phyloP scores from a whole-genome alignment of 1,140 invertebrate species.

The Ceratina calcarata region DNA sequence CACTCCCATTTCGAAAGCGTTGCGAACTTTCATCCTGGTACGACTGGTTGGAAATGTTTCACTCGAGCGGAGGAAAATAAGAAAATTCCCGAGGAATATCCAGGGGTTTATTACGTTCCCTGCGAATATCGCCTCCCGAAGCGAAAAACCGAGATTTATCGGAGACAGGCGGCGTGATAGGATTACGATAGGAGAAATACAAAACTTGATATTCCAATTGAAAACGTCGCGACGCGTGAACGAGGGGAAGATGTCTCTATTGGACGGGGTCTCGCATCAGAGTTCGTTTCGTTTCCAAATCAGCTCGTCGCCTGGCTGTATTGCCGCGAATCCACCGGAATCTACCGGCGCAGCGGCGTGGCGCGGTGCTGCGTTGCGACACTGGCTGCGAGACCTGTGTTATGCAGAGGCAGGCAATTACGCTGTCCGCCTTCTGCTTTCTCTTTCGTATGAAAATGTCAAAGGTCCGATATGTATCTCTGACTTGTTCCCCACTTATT shows the following conservation, averaged over 20 bases:
- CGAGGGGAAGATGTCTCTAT: background rate
- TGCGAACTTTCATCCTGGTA: background rate
- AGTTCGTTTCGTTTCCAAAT: background rate
- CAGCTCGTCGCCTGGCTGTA: background rate
- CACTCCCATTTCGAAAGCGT: background rate
- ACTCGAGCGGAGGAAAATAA: background rate
- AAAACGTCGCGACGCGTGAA: background rate
- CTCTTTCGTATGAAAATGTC: slow-evolving; percentile 74
- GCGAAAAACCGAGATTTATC: slow-evolving; percentile 13
- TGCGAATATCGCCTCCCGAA: background rate
- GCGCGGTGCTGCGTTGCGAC: slow-evolving; percentile 18
- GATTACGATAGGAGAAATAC: background rate
- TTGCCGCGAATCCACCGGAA: slow-evolving; percentile 1
- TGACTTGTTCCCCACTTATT: background rate
- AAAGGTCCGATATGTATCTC: slow-evolving; percentile 68
- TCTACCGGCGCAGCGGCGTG: background rate
- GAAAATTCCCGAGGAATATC: too few species aligned
- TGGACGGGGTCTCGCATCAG: background rate
- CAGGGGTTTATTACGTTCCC: background rate
- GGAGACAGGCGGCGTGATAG: background rate
- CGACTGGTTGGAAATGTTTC: too few species aligned
- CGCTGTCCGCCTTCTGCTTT: slow-evolving; percentile 70
- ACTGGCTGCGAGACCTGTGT: slow-evolving; percentile 13
- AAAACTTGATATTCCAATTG: slow-evolving; percentile 18
- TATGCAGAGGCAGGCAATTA: slow-evolving; percentile 68